phyloP scores from a whole-genome alignment of 2,113 vertebrate species.

The Myiozetetes cayanensis region DNA sequence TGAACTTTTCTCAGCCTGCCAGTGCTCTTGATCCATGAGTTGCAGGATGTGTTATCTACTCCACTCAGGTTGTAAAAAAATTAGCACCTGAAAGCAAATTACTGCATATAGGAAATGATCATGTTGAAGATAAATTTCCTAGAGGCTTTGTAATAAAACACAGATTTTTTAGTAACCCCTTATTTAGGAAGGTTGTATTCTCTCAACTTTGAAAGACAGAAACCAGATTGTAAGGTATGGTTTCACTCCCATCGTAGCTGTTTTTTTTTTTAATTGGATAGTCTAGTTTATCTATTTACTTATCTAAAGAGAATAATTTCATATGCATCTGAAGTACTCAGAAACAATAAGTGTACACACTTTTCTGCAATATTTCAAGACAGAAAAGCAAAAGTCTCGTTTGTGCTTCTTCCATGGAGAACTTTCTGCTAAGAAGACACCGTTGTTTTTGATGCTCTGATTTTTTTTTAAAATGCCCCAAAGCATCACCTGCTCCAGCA shows the following conservation, averaged over 20 bases:
- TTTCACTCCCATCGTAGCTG: background rate
- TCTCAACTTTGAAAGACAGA: background rate
- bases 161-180: background rate
- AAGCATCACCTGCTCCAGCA: background rate
- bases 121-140: background rate
- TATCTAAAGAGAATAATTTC: background rate
- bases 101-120: background rate
- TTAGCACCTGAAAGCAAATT: background rate
- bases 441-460: background rate
- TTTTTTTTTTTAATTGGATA: background rate
- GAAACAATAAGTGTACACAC: background rate
- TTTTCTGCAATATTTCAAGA: background rate
- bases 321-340: background rate
- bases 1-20: background rate
- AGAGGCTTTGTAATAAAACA: background rate
- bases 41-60: background rate
- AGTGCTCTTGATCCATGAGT: background rate
- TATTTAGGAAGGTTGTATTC: background rate
- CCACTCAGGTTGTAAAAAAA: background rate
- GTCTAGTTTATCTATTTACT: background rate
- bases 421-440: background rate
- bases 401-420: background rate
- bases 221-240: background rate
- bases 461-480: background rate
- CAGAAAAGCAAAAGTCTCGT: background rate